Base-by-base conservation (phyloP, 2,113 vertebrate species). In the Antigone vipio region DNA sequence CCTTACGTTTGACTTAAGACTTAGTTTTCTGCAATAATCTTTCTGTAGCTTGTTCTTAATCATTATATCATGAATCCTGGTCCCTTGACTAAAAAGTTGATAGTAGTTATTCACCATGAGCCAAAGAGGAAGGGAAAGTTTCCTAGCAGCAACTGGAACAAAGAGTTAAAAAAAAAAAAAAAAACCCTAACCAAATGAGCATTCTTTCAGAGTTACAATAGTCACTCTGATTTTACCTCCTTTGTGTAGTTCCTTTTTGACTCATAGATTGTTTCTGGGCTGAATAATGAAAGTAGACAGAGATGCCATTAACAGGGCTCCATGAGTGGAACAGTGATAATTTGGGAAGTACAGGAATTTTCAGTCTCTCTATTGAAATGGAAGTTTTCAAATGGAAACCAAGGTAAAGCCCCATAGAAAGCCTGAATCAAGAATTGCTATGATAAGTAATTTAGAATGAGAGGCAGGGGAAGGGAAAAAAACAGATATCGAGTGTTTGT, bases 151-250 rank as follows among this genome's bases (percentile, higher is more conserved):
- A 85, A 52, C 22, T 71, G 74, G 47, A 66, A 80, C 8, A 44
- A 4, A 23, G 38, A 79, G 30, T 24, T 80, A 44, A 30, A 38
- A 82, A 53, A 76, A 80, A 84, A 56, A 32, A 76, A 24, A 23
- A 27, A 30, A 20, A 38, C 38, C 7, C 40, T 50, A 64, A 32
- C 15, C 12, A 77, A 93, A 42, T 44, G 9, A 49, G 35, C 42
- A 42, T 63, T 76, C 56, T 80, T 74, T 20, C 58, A 21, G 4
- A 95, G 8, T 67, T 56, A 93, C 67, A 96, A 94, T 97, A 96
- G 7, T 95, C 63, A 80, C 21, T 79, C 38, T 87, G 53, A 60
- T 83, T 96, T 97, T 93, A 5, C 62, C 85, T 72, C 18, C 18
- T 95, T 92, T 93, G 29, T 62, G 42, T 45, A n/a, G n/a, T 35